A percentile compares a stretch with the other conserved stretches of the same genome.
Conservation (phyloP, 2,797 vertebrate genomes). For the Oophaga sylvatica region DNA sequence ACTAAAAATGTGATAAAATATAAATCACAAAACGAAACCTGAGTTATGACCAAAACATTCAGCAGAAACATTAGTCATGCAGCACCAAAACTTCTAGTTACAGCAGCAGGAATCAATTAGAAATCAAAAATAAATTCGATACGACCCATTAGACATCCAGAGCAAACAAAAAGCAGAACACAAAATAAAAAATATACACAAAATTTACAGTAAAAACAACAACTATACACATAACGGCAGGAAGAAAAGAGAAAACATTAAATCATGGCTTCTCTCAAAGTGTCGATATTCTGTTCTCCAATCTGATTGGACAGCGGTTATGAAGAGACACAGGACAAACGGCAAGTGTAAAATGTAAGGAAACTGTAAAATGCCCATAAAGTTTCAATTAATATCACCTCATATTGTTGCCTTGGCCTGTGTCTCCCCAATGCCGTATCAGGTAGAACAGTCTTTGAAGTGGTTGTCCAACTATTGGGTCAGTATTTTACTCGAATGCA, state of each 20-base stretch:
- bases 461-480: too few species aligned
- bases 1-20: neutral
- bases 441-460: neutral
- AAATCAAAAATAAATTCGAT: conserved; percentile 16
- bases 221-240: neutral
- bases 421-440: neutral
- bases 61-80: conserved; percentile 82
- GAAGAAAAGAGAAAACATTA: conserved; percentile 9
- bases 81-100: conserved; percentile 79
- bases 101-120: conserved; percentile 75
- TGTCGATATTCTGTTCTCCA: conserved; percentile 52
- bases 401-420: neutral
- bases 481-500: too few species aligned
- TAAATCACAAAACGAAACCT: conserved; percentile 77
- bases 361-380: neutral
- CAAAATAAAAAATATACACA: neutral
- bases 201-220: neutral
- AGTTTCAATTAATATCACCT: neutral
- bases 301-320: neutral
- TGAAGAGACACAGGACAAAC: neutral
- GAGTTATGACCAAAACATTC: conserved; percentile 81
- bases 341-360: neutral
- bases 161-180: neutral
- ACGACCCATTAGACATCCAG: conserved; percentile 1
- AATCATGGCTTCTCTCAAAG: conserved; percentile 73